Evolutionary conservation across 2,113 vertebrate species (phyloP), one percentile per base, ranked within the genome.

Genomic region (Lasiurus borealis): DNA sequence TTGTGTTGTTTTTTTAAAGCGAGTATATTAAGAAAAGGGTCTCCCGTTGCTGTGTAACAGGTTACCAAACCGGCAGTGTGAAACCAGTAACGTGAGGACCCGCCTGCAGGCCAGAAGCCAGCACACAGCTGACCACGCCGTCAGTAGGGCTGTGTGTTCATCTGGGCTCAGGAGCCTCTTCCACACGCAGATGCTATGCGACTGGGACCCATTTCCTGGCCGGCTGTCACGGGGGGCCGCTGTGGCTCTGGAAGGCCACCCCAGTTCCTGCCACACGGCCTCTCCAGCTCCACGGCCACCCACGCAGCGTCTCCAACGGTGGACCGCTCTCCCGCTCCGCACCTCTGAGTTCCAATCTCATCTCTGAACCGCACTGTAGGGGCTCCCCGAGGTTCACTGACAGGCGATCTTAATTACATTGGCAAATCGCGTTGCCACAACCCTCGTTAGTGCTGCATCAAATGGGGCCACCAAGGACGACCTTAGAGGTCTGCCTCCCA

Each of bases 301-400:
- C 31, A 52, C 23, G 0, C 8, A 6, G 6, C 44, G 3, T 15
- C n/a, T 44, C 6, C 0, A 73, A 21, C n/a, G 0, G 2, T 6
- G 6, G 9, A 18, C 5, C 80, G 71, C 25, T 62, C 62, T 68
- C 54, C 54, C 59, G 46, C 85, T 69, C 44, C 29, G 5, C 50
- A 8, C 50, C 68, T 50, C 71, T 44, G 12, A 57, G 44, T 13
- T 44, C 48, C 57, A 4, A 12, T 16, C 36, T 36, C 9, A 44
- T 1, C 4, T 40, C 52, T 48, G 12, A 1, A 85, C 31, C 66
- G 31, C 12, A 34, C 18, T 40, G 25, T 8, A 75, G 50, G 23
- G 54, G 27, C 29, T 68, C n/a, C n/a, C n/a, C n/a, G n/a, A n/a
- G n/a, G n/a, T n/a, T n/a, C 69, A n/a, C 75, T n/a, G 73, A 50